These are phyloP conservation scores for Penaeus chinensis DNA, from an alignment of 1,140 invertebrate genomes.

Conservation along the genomic window DNA sequence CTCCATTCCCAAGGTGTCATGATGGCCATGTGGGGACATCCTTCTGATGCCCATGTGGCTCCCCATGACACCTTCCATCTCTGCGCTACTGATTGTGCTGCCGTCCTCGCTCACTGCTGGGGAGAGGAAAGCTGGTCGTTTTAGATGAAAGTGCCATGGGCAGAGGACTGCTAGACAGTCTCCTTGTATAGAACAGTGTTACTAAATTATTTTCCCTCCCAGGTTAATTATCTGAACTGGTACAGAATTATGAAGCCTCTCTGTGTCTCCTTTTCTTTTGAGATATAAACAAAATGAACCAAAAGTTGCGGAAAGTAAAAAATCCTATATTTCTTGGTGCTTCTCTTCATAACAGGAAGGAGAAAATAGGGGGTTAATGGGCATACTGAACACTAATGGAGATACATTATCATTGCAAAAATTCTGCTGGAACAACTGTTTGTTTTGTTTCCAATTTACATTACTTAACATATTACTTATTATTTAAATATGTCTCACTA, in stretches of 20 bases:
- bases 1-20: slow-evolving; percentile 36
- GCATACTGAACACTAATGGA: too few relatives aligned
- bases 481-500: too few relatives aligned
- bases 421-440: neutral
- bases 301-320: too few relatives aligned
- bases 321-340: too few relatives aligned
- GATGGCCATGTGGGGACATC: slow-evolving; percentile 5
- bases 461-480: neutral
- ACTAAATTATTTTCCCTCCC: too few relatives aligned
- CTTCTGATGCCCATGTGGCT: neutral
- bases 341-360: too few relatives aligned
- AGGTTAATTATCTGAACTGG: too few relatives aligned
- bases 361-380: too few relatives aligned
- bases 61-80: slow-evolving; percentile 4
- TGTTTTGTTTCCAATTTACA: neutral
- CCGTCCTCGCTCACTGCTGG: slow-evolving; percentile 49
- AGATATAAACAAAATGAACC: too few relatives aligned
- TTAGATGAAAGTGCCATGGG: neutral
- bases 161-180: neutral
- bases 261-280: too few relatives aligned
- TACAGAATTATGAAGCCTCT: too few relatives aligned
- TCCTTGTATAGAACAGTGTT: neutral
- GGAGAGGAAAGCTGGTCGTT: neutral
- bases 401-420: neutral
- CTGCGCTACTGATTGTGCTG: slow-evolving; percentile 20